Base-by-base conservation (phyloP, 92 coral and sea anemone species). In the Paramuricea clavata region DNA sequence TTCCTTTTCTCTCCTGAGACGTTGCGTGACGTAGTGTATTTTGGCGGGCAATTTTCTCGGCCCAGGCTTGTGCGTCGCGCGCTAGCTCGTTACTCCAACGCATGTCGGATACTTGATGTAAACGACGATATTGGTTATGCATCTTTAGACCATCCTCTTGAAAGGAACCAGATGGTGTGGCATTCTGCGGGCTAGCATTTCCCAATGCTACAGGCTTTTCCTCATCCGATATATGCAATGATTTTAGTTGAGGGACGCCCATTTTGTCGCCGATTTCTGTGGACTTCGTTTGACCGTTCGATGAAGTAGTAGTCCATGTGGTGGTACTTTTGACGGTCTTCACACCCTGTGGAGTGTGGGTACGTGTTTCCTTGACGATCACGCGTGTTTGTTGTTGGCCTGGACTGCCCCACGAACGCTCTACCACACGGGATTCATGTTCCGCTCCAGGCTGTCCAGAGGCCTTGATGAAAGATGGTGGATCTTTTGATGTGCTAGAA, bases 61-160 rank as follows among this genome's bases (percentile, higher is more conserved):
- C 99, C 99, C 99, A 96, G 85, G 91, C 92, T 80, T 96, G 95
- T 2, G 99, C 99, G 50, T 94, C 98, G 49, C 89, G 91, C 17
- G 98, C 99, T n/a, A 96, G 92, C 36, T 91, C 88, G 36, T 93
- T 94, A 75, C 95, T 94, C 98, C 98, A 96, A 25, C 89, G 88
- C 67, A 96, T 82, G 50, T 95, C 86, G 33, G 95, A 92, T 33
- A 88, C 91, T 89, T 95, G 97, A 85, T 96, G 99, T 30, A 87
- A 84, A 26, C 90, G 83, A 6, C 99, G 96, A 69, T 88, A 93
- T 47, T 92, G 92, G 90, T 96, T 96, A 76, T 94, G 97, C 15
- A 98, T 64, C 15, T 93, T 93, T 22, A 96, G 91, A 15, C 94
- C 93, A 31, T 89, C 88, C 50, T 92, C 92, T 0, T 92, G 86